Conservation (phyloP, 2,113 vertebrate species). For the Tetrax tetrax region DNA sequence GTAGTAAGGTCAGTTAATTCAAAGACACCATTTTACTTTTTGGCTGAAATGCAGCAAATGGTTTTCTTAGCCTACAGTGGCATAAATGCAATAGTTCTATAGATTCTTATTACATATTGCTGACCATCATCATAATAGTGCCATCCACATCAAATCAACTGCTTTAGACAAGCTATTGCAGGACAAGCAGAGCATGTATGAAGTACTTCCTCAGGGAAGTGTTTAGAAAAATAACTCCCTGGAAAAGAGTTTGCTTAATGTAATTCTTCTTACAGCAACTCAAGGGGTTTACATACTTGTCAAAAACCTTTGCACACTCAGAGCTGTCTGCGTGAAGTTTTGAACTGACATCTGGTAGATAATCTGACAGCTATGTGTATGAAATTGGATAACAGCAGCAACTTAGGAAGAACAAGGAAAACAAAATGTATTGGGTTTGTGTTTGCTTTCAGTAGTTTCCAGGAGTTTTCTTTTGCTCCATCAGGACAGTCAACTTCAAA, state of each 20-base stretch:
- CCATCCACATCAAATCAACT: background rate
- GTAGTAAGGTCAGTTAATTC: background rate
- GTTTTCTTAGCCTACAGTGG: background rate
- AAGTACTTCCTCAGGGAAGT: background rate
- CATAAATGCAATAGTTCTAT: background rate
- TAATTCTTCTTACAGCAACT: background rate
- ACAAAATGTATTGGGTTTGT: background rate
- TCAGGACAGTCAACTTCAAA: background rate
- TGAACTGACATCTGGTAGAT: constrained; percentile 14
- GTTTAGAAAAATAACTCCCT: constrained; percentile 5
- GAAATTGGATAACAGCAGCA: background rate
- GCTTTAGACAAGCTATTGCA: background rate
- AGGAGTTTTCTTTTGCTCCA: background rate
- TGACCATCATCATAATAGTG: background rate
- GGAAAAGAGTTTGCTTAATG: background rate
- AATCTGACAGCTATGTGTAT: background rate
- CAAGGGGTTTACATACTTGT: background rate
- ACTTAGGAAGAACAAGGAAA: background rate
- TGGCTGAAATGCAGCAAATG: background rate
- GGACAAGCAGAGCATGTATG: background rate
- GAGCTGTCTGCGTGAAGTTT: background rate
- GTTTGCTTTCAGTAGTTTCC: background rate
- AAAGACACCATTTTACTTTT: background rate
- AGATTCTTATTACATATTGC: background rate
- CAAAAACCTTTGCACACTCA: background rate